Percentiles rank a stretch among this genome's conserved stretches.
Conservation (phyloP, 2,797 vertebrate genomes). For the Channallabes apus region DNA sequence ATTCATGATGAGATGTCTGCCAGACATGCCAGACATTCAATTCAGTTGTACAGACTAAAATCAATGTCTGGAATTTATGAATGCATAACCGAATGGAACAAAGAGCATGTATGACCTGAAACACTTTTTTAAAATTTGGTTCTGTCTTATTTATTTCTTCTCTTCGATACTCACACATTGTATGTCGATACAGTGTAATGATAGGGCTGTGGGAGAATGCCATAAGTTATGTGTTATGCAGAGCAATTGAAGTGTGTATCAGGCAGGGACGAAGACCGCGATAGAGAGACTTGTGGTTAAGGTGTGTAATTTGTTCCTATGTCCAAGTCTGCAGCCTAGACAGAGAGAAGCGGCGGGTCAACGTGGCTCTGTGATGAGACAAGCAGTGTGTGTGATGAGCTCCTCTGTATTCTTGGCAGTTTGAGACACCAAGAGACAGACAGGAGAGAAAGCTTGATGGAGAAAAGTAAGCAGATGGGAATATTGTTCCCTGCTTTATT, state of each 20-base stretch:
- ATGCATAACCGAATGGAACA: constrained; percentile 21
- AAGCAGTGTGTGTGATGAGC: constrained; percentile 40
- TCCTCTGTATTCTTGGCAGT: constrained; percentile 42
- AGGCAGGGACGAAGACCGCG: neutral
- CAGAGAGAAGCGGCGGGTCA: neutral
- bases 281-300: constrained; percentile 6
- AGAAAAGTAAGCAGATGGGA: constrained; percentile 36
- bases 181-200: neutral
- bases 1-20: constrained; percentile 5
- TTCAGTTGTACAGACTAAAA: constrained; percentile 20
- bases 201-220: neutral
- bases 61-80: constrained; percentile 33
- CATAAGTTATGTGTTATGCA: constrained; percentile 8
- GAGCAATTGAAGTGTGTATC: constrained; percentile 20
- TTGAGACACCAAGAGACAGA: constrained; percentile 19
- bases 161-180: neutral
- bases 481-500: constrained; percentile 31
- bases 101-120: neutral
- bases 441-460: neutral
- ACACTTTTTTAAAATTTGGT: neutral
- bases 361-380: constrained; percentile 29
- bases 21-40: constrained; percentile 31
- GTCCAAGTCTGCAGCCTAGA: constrained; percentile 14
- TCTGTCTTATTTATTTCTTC: neutral
- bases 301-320: constrained; percentile 20